phyloP scores from a whole-genome alignment of 2,113 vertebrate species.

The Naja naja region DNA sequence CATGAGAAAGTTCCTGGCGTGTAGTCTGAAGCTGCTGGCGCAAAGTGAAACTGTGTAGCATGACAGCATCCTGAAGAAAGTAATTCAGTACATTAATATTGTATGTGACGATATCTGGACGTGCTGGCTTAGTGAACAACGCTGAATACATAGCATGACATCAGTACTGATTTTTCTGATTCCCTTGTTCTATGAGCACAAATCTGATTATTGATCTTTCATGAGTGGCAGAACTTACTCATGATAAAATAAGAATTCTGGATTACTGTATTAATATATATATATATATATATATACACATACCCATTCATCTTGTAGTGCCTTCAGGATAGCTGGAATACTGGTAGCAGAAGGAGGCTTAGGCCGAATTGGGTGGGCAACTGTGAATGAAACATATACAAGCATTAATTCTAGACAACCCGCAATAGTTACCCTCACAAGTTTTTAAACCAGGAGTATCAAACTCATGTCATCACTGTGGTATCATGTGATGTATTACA shows the following conservation, averaged over 20 bases:
- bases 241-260: neutral
- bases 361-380: slow-evolving; percentile 90
- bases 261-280: neutral
- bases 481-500: no score
- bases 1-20: slow-evolving; percentile 93
- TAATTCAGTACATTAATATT: neutral
- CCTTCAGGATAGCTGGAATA: slow-evolving; percentile 95
- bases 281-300: slow-evolving; percentile 41
- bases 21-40: slow-evolving; percentile 97
- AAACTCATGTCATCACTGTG: no score
- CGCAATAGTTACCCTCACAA: neutral
- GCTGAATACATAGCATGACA: neutral
- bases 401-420: neutral
- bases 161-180: neutral
- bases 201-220: neutral
- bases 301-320: slow-evolving; percentile 97
- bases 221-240: neutral
- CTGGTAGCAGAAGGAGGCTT: slow-evolving; percentile 93
- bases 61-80: slow-evolving; percentile 85
- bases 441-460: no score
- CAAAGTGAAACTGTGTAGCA: slow-evolving; percentile 96
- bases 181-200: neutral
- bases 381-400: slow-evolving; percentile 56
- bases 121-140: neutral
- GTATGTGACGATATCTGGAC: neutral